Evolutionary conservation across 2,888 invertebrate genomes (phyloP), one percentile per base, ranked within the genome.

Genomic region (Siphonodentalium dalli): DNA sequence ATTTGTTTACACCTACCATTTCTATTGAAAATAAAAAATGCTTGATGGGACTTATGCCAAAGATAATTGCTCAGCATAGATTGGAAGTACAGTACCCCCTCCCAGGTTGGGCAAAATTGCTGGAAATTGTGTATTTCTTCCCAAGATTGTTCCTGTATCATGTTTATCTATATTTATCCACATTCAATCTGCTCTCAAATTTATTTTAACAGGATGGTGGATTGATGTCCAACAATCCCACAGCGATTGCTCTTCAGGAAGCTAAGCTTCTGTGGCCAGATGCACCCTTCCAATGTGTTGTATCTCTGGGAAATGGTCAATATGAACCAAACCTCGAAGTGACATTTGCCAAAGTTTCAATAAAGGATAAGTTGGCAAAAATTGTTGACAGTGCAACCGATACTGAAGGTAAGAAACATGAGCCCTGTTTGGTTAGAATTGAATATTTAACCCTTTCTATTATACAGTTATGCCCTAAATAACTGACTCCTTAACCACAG

Each of bases 191-290:
- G 24, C 11, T 6, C 11, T 40, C 7, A 34, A 13, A 11, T 21
- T 41, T 38, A n/a, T 51, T 13, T 58, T 75, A 77, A 46, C 70
- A 88, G 88, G 91, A 91, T 82, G 90, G 90, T 61, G 93, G 93
- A 26, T 87, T 93, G 68, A 83, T 92, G 79, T 88, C 89, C 11
- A 94, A 93, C 83, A 95, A 94, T 82, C 93, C 93, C 0, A 88
- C 92, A 11, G 91, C 91, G 2, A 87, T 94, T 7, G 95, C 91
- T 0, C 85, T 94, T 37, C 93, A 93, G 77, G 95, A 95, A 83
- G 90, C 92, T 0, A 88, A 88, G 65, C 85, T 89, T 29, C 81
- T 95, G 39, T 95, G 90, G 90, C 93, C 93, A 0, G 85, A 87
- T 34, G 86, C 84, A 53, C 85, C 87, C 0, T 84, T 93, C 38